Base-by-base conservation (phyloP, 2,797 vertebrate genomes). In the Thaleichthys pacificus region DNA sequence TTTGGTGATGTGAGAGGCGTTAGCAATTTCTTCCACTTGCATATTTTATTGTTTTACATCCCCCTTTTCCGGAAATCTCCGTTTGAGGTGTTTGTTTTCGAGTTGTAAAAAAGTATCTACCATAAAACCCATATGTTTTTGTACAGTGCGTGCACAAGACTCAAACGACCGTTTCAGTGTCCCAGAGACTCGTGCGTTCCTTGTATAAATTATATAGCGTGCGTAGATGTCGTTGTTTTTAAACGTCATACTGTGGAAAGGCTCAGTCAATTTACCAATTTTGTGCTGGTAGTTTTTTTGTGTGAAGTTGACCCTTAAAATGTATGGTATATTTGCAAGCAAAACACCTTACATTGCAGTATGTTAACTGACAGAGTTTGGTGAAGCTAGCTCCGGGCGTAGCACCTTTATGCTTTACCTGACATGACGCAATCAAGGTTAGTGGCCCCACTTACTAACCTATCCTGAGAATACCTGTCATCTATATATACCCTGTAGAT, bases 401-500 rank as follows among this genome's bases (percentile, higher is more conserved):
- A 86, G 83, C 67, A 35, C 30, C 32, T 60, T 58, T 30, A 38
- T 58, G 14, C 28, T 66, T 61, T 68, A 22, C 51, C 71, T 66
- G 64, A 60, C 49, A 66, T 72, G 66, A 54, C 62, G 72, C 68
- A 60, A 72, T 77, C 80, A 73, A 69, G 71, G 82, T 77, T 73
- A 73, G 68, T 77, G 62, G 60, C 61, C 66, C 69, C 78, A 68
- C 71, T 77, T 74, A 70, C 74, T 89, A 32, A 74, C 49, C 66
- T 86, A 89, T 90, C 81, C 91, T 82, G 91, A 93, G 94, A 94
- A 92, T 90, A 90, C 89, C 94, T 97, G 97, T 99, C 97, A 96
- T 98, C 97, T 98, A 96, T 99, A 98, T 99, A 95, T 98, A 99
- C 97, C 97, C 97, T 99, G 97, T 99, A 99, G 97, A 98, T 99